Percentiles rank a stretch among this genome's conserved stretches.
Evolutionary conservation across 64 coral and sea anemone species (phyloP).

Genomic region (Dendronephthya gigantea): DNA sequence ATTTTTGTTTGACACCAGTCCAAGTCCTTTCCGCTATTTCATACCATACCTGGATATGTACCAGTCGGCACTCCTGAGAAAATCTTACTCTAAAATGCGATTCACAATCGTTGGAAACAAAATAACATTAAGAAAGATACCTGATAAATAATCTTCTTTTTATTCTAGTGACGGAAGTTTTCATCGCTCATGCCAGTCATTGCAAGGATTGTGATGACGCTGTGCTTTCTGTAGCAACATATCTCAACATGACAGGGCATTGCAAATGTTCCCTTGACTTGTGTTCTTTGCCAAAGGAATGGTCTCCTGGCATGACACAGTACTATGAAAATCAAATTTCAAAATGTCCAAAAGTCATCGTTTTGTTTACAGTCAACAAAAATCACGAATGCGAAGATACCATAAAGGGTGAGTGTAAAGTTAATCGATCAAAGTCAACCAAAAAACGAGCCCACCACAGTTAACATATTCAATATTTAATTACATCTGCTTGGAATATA

Average conservation of each 20-base stretch:
- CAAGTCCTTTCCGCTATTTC: too few species aligned
- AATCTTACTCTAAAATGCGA: too few species aligned
- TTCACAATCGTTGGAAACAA: too few species aligned
- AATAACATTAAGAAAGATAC: neutral
- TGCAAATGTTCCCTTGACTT: neutral
- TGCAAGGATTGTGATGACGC: neutral
- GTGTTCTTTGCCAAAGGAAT: neutral
- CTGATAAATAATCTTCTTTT: neutral
- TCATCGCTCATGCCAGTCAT: neutral
- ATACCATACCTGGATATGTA: too few species aligned
- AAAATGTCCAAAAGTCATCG: neutral
- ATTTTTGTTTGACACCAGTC: too few species aligned
- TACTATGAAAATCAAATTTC: neutral
- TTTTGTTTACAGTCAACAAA: neutral
- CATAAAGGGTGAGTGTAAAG: neutral
- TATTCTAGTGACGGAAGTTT: neutral
- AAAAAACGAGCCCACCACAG: too few species aligned
- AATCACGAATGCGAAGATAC: neutral
- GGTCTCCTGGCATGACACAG: neutral
- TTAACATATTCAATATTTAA: too few species aligned
- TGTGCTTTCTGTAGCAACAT: neutral
- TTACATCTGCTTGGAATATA: too few species aligned
- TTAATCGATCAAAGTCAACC: neutral
- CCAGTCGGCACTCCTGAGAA: too few species aligned
- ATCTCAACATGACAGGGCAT: neutral